Percentiles rank a stretch among this genome's conserved stretches.
phyloP scores from a whole-genome alignment of 1,140 invertebrate genomes.

The Radopholus similis region DNA sequence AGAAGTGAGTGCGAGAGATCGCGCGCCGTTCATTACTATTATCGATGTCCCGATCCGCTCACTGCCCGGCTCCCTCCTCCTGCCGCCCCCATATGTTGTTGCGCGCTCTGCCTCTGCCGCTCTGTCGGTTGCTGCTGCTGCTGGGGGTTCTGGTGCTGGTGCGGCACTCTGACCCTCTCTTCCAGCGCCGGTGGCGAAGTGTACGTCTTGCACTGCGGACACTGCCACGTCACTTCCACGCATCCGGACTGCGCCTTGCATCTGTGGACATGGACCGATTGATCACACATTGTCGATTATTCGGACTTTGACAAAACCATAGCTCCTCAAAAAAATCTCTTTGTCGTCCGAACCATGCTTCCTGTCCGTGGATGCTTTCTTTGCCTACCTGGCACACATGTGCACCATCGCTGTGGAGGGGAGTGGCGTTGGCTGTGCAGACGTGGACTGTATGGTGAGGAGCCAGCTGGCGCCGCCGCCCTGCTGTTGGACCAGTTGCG shows the following conservation, averaged over 20 bases:
- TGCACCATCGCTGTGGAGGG: background rate
- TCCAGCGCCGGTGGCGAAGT: background rate
- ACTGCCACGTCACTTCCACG: conserved; percentile 51
- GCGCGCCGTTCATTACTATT: too few relatives aligned
- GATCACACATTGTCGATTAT: too few relatives aligned
- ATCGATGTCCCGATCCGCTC: background rate
- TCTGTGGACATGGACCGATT: too few relatives aligned
- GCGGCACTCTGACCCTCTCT: background rate
- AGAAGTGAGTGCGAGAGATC: too few relatives aligned
- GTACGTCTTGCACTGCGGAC: conserved; percentile 58
- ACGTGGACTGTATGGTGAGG: background rate
- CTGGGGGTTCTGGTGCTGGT: conserved; percentile 2
- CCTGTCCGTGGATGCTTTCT: background rate
- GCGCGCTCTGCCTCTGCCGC: background rate
- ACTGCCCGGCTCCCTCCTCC: background rate
- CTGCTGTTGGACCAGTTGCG: conserved; percentile 40
- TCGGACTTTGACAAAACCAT: background rate
- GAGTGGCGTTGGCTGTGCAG: background rate
- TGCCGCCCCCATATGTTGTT: background rate
- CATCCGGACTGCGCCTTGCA: conserved; percentile 51
- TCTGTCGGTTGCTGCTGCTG: background rate
- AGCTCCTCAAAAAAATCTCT: background rate
- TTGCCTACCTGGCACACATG: background rate
- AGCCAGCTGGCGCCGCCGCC: conserved; percentile 19
- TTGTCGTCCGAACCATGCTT: background rate